Base-by-base conservation (phyloP, 2,888 invertebrate genomes). In the Cantharis rustica region DNA sequence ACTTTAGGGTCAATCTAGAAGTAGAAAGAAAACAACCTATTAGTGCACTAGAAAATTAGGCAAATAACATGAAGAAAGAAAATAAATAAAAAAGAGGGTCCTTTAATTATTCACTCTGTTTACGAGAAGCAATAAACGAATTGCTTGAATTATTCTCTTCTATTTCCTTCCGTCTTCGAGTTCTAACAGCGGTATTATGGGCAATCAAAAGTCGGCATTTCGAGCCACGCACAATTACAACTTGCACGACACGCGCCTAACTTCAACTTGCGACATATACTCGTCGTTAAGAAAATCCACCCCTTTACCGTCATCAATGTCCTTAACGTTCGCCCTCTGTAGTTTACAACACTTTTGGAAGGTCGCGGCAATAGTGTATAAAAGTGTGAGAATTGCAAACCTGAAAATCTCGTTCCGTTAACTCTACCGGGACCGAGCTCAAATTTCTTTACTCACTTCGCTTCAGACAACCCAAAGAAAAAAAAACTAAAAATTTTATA, bases 1-100 rank as follows among this genome's bases (percentile, higher is more conserved):
- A 99, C 98, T 94, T 99, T 99, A 86, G 99, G 99, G 91, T 99
- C 99, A 92, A 99, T 98, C 98, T 99, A 92, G 94, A 89, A 87
- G 9, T 20, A 20, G n/a, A 84, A 90, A 89, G 89, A 85, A 86
- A 80, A 81, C 70, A 79, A 27, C 71, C 75, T 73, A 80, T 76
- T 73, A 72, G 68, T 75, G 71, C 73, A 76, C 75, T 74, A 63
- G 74, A 71, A 80, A 81, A 81, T 81, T 82, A 80, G 77, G 75
- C 80, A 79, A 79, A 79, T 77, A 79, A 79, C 75, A 75, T 63
- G 77, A 71, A 75, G 79, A 76, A 81, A 80, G 80, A 83, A 81
- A 82, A 80, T 82, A 83, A 83, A 83, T 82, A 83, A 83, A 84
- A 82, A 83, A 77, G 80, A 78, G 81, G 78, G 68, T 69, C 66